Evolutionary conservation across 2,797 vertebrate genomes (phyloP).

Genomic region (Chaetophractus vellerosus): DNA sequence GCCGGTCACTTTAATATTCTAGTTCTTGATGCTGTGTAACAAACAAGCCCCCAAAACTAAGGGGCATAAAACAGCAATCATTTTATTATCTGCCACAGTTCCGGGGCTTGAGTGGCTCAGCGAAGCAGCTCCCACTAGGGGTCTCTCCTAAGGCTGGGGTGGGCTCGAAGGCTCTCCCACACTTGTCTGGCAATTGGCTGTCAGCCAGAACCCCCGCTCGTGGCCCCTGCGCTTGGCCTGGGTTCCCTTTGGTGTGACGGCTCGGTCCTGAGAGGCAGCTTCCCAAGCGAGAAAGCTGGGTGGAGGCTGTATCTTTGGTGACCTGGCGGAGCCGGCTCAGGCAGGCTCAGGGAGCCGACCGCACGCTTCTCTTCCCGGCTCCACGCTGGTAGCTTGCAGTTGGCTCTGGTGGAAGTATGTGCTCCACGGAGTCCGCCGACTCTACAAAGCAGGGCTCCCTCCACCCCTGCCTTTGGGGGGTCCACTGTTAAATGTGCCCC

Average conservation of each 20-base stretch:
- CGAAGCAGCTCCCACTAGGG: background rate
- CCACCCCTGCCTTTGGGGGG: background rate
- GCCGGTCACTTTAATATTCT: background rate
- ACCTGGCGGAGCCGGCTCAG: background rate
- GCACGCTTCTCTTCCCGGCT: background rate
- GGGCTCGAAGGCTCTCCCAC: background rate
- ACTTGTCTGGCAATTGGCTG: background rate
- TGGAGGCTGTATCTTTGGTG: accelerated
- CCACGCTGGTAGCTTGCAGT: background rate
- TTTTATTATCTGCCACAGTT: accelerated
- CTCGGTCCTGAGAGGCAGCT: background rate
- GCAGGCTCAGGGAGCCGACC: too few species aligned
- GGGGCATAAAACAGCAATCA: too few species aligned
- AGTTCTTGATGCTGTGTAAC: background rate
- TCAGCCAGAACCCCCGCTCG: background rate
- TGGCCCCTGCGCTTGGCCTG: background rate
- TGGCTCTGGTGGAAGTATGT: too few species aligned
- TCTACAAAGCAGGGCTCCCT: background rate
- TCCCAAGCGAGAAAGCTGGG: background rate
- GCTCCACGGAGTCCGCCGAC: too few species aligned
- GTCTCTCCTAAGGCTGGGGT: too few species aligned
- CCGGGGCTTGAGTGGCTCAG: background rate
- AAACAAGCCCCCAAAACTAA: background rate
- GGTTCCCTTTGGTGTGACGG: background rate
- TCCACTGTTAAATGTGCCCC: background rate